Evolutionary conservation across 1,140 invertebrate species (phyloP).

Genomic region (Plectrocnemia conspersa): DNA sequence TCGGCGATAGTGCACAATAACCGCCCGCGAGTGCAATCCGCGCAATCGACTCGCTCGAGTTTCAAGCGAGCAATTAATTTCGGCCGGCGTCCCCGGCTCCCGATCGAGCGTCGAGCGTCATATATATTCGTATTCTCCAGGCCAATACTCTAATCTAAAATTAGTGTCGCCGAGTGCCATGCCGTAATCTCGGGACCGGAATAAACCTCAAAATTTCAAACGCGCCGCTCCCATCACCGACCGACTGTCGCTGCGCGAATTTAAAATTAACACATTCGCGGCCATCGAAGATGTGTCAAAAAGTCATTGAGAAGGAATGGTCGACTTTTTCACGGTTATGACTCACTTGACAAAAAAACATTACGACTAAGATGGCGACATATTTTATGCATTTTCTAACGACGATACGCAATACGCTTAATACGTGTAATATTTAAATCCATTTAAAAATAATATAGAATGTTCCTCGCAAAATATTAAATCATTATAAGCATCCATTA

Average conservation of each 20-base stretch:
- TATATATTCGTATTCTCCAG: slow-evolving; percentile 35
- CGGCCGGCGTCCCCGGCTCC: slow-evolving; percentile 28
- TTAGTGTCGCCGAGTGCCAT: slow-evolving; percentile 32
- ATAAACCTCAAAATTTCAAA: slow-evolving; percentile 28
- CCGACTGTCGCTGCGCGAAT: neutral
- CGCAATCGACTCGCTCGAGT: slow-evolving; percentile 19
- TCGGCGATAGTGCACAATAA: neutral
- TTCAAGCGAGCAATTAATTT: slow-evolving; percentile 30
- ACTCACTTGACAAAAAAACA: no score
- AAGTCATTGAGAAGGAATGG: no score
- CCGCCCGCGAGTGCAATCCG: neutral
- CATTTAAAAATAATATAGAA: no score
- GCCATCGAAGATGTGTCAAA: no score
- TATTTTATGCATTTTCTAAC: no score
- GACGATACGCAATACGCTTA: no score
- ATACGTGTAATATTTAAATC: no score
- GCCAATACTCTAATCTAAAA: slow-evolving; percentile 35
- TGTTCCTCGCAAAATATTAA: no score
- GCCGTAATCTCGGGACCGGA: slow-evolving; percentile 31
- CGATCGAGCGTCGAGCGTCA: slow-evolving; percentile 30
- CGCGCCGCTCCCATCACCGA: neutral
- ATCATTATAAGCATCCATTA: no score
- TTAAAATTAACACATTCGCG: neutral
- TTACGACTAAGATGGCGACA: no score
- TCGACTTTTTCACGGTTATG: no score